These are phyloP conservation scores for Spodoptera picta DNA, from an alignment of 2,888 invertebrate species.

Conservation along the genomic window DNA sequence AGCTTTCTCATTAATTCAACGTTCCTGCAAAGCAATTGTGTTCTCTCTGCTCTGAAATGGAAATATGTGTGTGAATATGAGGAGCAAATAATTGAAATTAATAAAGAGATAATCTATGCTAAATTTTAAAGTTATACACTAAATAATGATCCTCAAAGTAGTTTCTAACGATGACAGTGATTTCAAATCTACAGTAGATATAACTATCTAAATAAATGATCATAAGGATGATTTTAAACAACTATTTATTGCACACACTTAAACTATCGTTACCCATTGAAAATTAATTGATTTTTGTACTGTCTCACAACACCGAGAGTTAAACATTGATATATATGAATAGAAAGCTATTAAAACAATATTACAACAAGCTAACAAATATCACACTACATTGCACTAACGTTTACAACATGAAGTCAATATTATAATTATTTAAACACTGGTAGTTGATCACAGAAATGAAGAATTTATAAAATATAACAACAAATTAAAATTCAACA, in stretches of 20 bases:
- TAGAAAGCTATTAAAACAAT: slow-evolving; percentile 32
- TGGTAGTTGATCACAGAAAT: slow-evolving; percentile 19
- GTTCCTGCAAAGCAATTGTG: slow-evolving; percentile 89
- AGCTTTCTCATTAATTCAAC: slow-evolving; percentile 89
- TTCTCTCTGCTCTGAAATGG: slow-evolving; percentile 89
- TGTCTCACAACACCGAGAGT: slow-evolving; percentile 49
- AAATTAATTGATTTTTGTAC: slow-evolving; percentile 53
- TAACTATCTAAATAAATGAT: slow-evolving; percentile 27
- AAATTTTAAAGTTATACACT: not conserved
- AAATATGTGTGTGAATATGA: slow-evolving; percentile 61
- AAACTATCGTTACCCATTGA: slow-evolving; percentile 76
- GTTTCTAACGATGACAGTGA: not conserved
- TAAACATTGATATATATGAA: slow-evolving; percentile 41
- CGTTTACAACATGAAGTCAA: slow-evolving; percentile 23
- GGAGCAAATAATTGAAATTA: slow-evolving; percentile 9
- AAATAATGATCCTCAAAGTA: not conserved
- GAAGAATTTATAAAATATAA: not conserved
- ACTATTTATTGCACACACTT: slow-evolving; percentile 72
- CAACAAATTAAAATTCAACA: not conserved
- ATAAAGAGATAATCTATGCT: no score
- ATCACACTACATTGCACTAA: slow-evolving; percentile 54
- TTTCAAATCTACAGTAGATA: slow-evolving; percentile 12
- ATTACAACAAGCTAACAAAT: slow-evolving; percentile 40
- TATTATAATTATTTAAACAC: slow-evolving; percentile 13
- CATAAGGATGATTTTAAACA: slow-evolving; percentile 35